Evolutionary conservation across 2,797 vertebrate species (phyloP).

Genomic region (Fistularia commersonii): DNA sequence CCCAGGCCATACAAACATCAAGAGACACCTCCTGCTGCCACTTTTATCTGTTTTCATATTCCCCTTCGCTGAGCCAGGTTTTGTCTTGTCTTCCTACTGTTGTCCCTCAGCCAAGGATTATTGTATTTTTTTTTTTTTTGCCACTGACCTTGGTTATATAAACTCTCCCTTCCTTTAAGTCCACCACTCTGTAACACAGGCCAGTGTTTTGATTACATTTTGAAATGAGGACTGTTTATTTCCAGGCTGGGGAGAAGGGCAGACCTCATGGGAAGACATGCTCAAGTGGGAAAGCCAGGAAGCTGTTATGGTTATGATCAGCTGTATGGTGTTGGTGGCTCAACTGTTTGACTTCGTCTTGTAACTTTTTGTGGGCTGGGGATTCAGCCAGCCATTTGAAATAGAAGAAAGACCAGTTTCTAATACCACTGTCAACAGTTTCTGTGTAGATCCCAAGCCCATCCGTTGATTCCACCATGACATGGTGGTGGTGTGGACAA

Average conservation of each 20-base stretch:
- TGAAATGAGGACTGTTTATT: constrained; percentile 52
- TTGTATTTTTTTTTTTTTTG: constrained; percentile 51
- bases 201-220: constrained; percentile 61
- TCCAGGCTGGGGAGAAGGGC: constrained; percentile 28
- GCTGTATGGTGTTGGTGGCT: constrained; percentile 32
- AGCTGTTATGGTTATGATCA: constrained; percentile 35
- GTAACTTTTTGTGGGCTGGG: constrained; percentile 16
- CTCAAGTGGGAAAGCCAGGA: constrained; percentile 21
- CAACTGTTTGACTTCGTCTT: constrained; percentile 33
- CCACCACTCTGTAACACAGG: constrained; percentile 46
- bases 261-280: constrained; percentile 15
- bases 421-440: constrained; percentile 19
- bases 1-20: constrained; percentile 19
- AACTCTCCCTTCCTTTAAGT: constrained; percentile 38
- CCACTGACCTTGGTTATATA: constrained; percentile 62
- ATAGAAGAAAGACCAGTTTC: constrained; percentile 10
- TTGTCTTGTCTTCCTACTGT: constrained; percentile 26
- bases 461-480: constrained; percentile 1
- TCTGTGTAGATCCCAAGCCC: constrained; percentile 10
- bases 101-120: constrained; percentile 34
- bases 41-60: constrained; percentile 56
- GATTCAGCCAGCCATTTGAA: constrained; percentile 33
- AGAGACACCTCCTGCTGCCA: constrained; percentile 26
- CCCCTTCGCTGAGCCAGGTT: constrained; percentile 25
- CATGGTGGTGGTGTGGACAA: not conserved